These are phyloP conservation scores for Notolabrus celidotus DNA, from an alignment of 2,797 vertebrate species.

Conservation along the genomic window DNA sequence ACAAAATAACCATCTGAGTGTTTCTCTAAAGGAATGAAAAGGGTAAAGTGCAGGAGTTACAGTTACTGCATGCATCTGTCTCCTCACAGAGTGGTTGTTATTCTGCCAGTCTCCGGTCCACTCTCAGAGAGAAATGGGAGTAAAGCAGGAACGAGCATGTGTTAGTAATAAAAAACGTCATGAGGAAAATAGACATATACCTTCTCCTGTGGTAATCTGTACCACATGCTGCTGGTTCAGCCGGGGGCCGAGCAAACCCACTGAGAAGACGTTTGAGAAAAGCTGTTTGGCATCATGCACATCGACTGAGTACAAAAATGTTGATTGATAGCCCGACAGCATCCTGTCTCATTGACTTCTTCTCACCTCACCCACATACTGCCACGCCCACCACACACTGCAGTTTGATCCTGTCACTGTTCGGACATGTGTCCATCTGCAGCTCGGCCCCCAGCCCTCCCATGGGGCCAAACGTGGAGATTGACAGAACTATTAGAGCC, in stretches of 20 bases:
- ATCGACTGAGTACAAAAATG: constrained; percentile 14
- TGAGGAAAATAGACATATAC: constrained; percentile 70
- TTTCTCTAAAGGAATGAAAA: neutral
- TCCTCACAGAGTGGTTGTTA: constrained; percentile 50
- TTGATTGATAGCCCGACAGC: constrained; percentile 13
- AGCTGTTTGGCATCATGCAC: constrained; percentile 8
- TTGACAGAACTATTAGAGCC: constrained; percentile 70
- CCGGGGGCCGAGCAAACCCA: constrained; percentile 59
- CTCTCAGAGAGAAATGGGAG: constrained; percentile 56
- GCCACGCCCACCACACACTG: constrained; percentile 5
- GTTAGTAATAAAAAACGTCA: constrained; percentile 79
- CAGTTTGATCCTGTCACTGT: constrained; percentile 51
- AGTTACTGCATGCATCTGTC: constrained; percentile 40
- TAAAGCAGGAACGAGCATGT: constrained; percentile 69
- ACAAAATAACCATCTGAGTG: constrained; percentile 18
- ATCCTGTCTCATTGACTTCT: constrained; percentile 19
- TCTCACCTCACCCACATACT: constrained; percentile 18
- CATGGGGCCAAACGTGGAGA: constrained; percentile 44
- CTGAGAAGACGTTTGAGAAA: constrained; percentile 24
- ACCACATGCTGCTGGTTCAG: constrained; percentile 76
- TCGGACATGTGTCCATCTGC: constrained; percentile 44
- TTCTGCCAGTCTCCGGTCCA: constrained; percentile 47
- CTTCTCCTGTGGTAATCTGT: constrained; percentile 77
- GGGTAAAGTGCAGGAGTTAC: constrained; percentile 15
- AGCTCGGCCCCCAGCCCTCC: constrained; percentile 18